Evolutionary conservation across 2,113 vertebrate species (phyloP), one percentile per base, ranked within the genome.

Genomic region (Lepidothrix coronata): DNA sequence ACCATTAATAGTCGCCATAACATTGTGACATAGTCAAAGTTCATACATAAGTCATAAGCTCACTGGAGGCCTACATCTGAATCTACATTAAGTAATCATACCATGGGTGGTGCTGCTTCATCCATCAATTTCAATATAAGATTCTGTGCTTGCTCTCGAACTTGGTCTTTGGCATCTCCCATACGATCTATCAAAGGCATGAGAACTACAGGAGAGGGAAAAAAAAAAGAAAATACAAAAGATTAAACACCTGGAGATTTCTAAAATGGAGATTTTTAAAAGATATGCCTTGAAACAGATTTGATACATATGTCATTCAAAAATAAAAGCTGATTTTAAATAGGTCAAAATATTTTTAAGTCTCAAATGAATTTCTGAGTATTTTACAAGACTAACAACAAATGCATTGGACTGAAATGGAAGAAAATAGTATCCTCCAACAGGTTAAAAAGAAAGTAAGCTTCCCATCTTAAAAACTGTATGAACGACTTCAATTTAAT

Each of bases 141-240:
- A 54, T 95, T 98, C 97, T 99, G 99, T 88, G 99, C 98, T 98
- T 99, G 99, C 51, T 99, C 99, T 95, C 99, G 98, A 96, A 99
- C 99, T 97, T 99, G 99, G 97, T 99, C 99, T 98, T 99, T 99
- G 72, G 98, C 97, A 94, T 99, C 99, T 77, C 99, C 99, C 98
- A 99, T 98, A 92, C 99, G 98, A 97, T 99, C 99, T 97, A 99
- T 98, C 96, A 99, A 98, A 86, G 98, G 98, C 93, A 98, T 97
- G 62, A 99, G 91, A 93, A 99, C 99, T 99, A 92, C 15, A 72
- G 46, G 7, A 87, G 9, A 89, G n/a, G 49, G 1, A 14, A 14
- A 12, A 39, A 21, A 25, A 55, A 31, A 5, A 84, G 18, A 71
- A 84, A 63, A 27, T 31, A 39, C 48, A 68, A 63, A 41, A 11